Conservation (phyloP, 2,797 vertebrate species). For the Phrynocephalus vlangalii region DNA sequence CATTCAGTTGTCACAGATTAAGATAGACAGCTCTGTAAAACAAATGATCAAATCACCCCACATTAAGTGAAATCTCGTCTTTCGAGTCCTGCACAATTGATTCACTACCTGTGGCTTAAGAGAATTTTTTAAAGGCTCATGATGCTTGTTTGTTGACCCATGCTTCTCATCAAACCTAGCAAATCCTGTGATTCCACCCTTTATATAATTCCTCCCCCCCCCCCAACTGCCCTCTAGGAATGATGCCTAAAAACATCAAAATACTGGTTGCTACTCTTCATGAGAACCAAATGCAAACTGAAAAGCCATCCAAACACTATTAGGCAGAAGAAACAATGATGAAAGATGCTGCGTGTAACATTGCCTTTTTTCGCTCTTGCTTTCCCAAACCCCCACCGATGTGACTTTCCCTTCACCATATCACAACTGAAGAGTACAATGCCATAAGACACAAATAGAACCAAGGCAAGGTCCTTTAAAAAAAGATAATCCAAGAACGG, state of each 20-base stretch:
- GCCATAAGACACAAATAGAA: background rate
- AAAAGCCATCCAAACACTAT: conserved; percentile 28
- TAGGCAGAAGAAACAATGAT: conserved; percentile 27
- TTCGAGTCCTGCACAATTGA: background rate
- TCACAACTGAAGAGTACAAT: background rate
- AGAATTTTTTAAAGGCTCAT: background rate
- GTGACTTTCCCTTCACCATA: conserved; percentile 20
- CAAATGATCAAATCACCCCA: background rate
- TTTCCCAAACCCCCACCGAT: background rate
- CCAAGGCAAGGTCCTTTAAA: background rate
- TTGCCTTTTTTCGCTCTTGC: background rate
- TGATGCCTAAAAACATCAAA: conserved; percentile 12
- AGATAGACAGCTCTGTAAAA: background rate
- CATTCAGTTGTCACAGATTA: background rate
- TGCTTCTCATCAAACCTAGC: conserved; percentile 17
- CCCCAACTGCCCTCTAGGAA: conserved; percentile 10
- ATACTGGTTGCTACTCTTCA: conserved; percentile 4
- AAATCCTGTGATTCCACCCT: conserved; percentile 1
- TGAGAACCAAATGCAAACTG: conserved; percentile 27
- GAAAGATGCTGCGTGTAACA: background rate
- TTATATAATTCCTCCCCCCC: background rate
- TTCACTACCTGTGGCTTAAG: background rate
- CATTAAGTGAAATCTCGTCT: background rate
- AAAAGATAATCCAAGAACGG: background rate
- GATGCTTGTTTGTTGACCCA: background rate